Conservation (phyloP, 2,113 vertebrate species). For the Poecilia latipinna region DNA sequence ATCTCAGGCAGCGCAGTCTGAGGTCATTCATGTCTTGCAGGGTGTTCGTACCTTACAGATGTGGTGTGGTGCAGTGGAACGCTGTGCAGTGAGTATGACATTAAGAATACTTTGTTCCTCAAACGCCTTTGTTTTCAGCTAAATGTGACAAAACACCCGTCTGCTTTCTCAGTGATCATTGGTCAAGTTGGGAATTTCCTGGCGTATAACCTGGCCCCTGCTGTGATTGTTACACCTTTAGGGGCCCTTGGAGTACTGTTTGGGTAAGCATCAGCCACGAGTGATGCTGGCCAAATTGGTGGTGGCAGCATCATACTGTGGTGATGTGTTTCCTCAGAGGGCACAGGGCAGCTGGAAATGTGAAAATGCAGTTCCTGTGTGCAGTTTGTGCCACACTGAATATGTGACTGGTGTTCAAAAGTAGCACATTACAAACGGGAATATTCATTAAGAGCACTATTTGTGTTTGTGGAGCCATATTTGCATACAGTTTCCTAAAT, state of each 20-base stretch:
- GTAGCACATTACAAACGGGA: too few species aligned
- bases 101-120: background rate
- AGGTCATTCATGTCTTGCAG: constrained; percentile 61
- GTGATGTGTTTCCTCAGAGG: background rate
- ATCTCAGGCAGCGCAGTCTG: background rate
- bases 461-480: too few species aligned
- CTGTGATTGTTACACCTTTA: constrained; percentile 92
- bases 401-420: too few species aligned
- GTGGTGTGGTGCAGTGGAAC: constrained; percentile 96
- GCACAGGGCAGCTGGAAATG: too few species aligned
- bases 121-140: background rate
- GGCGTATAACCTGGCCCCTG: constrained; percentile 93
- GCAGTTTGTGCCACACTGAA: too few species aligned
- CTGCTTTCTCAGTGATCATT: constrained; percentile 84
- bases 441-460: too few species aligned
- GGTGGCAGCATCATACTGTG: background rate
- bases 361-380: too few species aligned
- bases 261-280: constrained; percentile 82
- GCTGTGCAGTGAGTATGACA: constrained; percentile 88
- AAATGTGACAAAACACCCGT: background rate
- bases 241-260: constrained; percentile 96
- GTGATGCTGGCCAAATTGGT: background rate
- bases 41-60: constrained; percentile 89
- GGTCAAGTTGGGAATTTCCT: constrained; percentile 97
- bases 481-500: too few species aligned